Base-by-base conservation (phyloP, 2,888 invertebrate species). In the Caradrina clavipalpis region DNA sequence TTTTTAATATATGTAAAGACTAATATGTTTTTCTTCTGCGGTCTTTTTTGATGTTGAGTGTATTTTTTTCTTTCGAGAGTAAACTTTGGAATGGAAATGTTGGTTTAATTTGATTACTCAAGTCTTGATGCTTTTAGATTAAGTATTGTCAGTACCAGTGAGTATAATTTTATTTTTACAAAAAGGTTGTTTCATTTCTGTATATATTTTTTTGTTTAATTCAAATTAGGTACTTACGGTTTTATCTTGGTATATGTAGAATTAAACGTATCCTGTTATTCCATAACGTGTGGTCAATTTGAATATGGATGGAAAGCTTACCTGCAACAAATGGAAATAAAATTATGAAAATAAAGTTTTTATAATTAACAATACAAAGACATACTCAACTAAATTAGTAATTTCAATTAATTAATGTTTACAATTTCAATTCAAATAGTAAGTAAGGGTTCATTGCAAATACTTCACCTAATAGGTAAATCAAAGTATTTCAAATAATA, bases 241-340 rank as follows among this genome's bases (percentile, higher is more conserved):
- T 54, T 19, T 13, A 22, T 5, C 22, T 21, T 13, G 17, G 1
- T 57, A 21, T 31, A 21, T 17, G 17, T 26, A 8, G 11, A 10
- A 17, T 13, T 0, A 49, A 7, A 17, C 6, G 11, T 63, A 4
- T 53, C 17, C 17, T 8, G 4, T 47, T 0, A 1, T n/a, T 49
- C 10, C 11, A 15, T 47, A 58, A 17, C n/a, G 11, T 45, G 49
- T 50, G 22, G 19, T 47, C 45, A 61, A 39, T 39, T 45, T 17
- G 53, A 19, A n/a, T 22, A 19, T 5, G 6, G 22, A 21, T 22
- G 31, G 7, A 47, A 17, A 62, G 42, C 82, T 79, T 83, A 82
- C 82, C 82, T 82, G 82, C 22, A 82, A 82, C 81, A 81, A 83
- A 65, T 54, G n/a, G 0, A 67, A 61, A 73, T 42, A 69, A 73